A percentile compares a stretch with the other conserved stretches of the same genome.
phyloP scores from a whole-genome alignment of 2,888 invertebrate genomes.

The Sepioteuthis lessoniana region DNA sequence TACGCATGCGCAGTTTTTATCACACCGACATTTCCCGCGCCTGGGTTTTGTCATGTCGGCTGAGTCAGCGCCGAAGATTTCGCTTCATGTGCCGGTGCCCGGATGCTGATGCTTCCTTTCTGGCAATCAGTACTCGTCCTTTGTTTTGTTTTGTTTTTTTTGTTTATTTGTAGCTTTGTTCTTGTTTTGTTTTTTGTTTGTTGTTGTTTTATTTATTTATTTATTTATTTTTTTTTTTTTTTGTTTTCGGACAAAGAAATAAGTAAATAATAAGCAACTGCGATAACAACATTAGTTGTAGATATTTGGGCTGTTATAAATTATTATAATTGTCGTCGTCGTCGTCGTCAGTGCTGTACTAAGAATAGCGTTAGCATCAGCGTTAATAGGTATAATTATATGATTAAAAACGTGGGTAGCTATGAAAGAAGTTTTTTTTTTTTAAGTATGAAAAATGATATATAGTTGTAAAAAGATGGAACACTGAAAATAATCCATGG shows the following conservation, averaged over 20 bases:
- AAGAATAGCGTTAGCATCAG: not conserved
- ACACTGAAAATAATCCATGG: too few species aligned
- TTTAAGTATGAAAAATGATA: too few species aligned
- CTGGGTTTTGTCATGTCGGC: constrained; percentile 33
- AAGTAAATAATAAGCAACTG: not conserved
- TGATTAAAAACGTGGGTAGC: too few species aligned
- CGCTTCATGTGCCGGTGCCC: not conserved
- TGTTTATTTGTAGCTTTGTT: too few species aligned
- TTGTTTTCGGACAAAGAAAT: not conserved
- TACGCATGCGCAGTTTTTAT: constrained; percentile 33
- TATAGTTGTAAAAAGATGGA: too few species aligned
- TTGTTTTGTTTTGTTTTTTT: too few species aligned
- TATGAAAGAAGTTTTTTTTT: too few species aligned
- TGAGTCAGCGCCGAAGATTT: not conserved
- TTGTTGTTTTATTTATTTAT: too few species aligned
- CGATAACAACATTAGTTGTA: not conserved
- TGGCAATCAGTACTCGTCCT: not conserved
- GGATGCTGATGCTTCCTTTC: constrained; percentile 33
- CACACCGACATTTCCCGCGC: constrained; percentile 21
- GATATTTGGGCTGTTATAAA: not conserved
- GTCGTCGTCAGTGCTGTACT: not conserved
- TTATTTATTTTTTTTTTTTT: not conserved
- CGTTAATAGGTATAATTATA: too few species aligned
- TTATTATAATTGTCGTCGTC: not conserved
- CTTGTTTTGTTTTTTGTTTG: too few species aligned